Evolutionary conservation across 1,140 invertebrate species (phyloP), one percentile per base, ranked within the genome.

Genomic region (Portunus trituberculatus): DNA sequence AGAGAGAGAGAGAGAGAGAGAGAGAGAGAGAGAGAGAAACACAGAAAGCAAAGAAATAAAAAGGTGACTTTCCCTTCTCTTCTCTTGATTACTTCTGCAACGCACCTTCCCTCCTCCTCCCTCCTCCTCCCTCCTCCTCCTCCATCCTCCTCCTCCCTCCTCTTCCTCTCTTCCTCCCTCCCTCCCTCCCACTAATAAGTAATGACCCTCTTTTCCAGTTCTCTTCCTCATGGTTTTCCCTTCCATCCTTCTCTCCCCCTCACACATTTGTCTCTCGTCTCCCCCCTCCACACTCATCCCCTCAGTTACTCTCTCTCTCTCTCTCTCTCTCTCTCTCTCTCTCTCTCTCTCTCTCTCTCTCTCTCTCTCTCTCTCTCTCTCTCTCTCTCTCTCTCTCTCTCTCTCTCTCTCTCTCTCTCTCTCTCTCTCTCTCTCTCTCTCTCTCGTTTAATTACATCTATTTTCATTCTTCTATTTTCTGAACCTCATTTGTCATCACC

Each of bases 321-420:
- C 86, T 31, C 86, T 31, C 86, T 87, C 86, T 39, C 31, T 39
- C 12, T 31, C 86, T 46, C 39, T 46, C 39, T 4, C 29, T 32
- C 86, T 32, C 86, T 88, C 86, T 88, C 86, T 88, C 86, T 88
- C 31, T 88, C 86, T 88, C 86, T 32, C 86, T 32, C 31, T 32
- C 86, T 88, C 86, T 88, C 86, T 88, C 86, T 88, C 86, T 88
- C 86, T 88, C 86, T 88, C 86, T 32, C 86, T 32, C 86, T 32
- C 31, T 88, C 28, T 88, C 31, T 88, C 31, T 88, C 86, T 32
- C 86, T 32, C 86, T 32, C 31, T 88, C 29, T 88, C 31, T 88
- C 86, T 88, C 31, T 88, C 28, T 84, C 28, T 87, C 86, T 87
- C 28, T 87, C 28, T 87, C 86, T 87, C 28, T 14, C 28, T 29